Conservation (phyloP, 2,797 vertebrate genomes). For the Lutjanus campechanus region DNA sequence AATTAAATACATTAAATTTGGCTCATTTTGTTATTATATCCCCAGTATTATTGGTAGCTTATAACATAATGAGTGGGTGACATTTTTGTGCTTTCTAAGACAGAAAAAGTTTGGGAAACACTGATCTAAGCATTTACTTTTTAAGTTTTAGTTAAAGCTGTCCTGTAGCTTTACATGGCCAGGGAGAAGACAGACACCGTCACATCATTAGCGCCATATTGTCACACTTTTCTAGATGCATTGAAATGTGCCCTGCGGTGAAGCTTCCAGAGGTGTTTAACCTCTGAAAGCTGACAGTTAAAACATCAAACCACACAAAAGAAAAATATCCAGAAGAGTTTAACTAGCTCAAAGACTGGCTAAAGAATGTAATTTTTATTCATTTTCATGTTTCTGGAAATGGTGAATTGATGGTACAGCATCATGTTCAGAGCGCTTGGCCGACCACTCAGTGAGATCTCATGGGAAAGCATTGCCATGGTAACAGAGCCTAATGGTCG, state of each 20-base stretch:
- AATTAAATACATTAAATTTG: background rate
- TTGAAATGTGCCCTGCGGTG: background rate
- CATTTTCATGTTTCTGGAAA: conserved; percentile 43
- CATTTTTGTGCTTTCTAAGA: too few relatives aligned
- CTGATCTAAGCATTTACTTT: background rate
- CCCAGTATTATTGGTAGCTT: too few relatives aligned
- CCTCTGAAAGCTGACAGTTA: conserved; percentile 4
- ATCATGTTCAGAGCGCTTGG: conserved; percentile 60
- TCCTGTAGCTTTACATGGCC: background rate
- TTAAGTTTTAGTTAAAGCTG: background rate
- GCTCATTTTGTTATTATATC: too few relatives aligned
- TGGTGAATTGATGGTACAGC: conserved; percentile 53
- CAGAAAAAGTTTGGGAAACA: background rate
- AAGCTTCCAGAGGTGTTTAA: conserved; percentile 2
- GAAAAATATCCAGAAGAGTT: background rate
- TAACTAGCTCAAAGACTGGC: conserved; percentile 21
- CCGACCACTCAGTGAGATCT: conserved; percentile 63
- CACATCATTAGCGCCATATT: conserved; percentile 13
- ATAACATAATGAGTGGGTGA: too few relatives aligned
- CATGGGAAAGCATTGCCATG: conserved; percentile 75
- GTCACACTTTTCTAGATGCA: background rate
- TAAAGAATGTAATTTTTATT: conserved; percentile 20
- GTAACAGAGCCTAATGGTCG: conserved; percentile 80
- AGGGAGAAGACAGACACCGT: background rate
- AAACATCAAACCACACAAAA: background rate